Evolutionary conservation across 2,797 vertebrate species (phyloP), one percentile per base, ranked within the genome.

Genomic region (Phalloptychus januarius): DNA sequence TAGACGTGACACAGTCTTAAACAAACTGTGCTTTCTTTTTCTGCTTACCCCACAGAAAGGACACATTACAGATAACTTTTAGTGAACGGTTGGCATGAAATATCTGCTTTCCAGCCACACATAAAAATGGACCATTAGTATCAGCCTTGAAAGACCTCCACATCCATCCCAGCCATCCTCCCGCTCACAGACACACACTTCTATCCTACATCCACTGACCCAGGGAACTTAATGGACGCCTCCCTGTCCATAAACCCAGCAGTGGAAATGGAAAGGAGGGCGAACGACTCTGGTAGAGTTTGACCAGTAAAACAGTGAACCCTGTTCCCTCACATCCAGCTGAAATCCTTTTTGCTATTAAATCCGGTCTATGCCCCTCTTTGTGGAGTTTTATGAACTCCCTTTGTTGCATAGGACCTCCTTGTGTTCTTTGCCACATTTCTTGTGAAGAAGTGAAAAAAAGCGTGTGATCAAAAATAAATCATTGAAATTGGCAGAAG

Each of bases 191-290:
- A 77, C 63, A 65, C 75, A 79, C 79, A 72, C 72, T 46, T 80
- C 74, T 50, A 80, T 78, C 79, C 81, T 46, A 72, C 7, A 6
- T 82, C 72, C 54, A 65, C 48, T 90, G 86, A 89, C 79, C 90
- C 83, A 77, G 83, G 89, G 82, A 85, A 86, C 88, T 91, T 93
- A 89, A 93, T 87, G 84, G 84, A 90, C 84, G 86, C 72, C 82
- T 77, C 77, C 85, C 82, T 78, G 79, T 90, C 83, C 87, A 92
- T 92, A 92, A 92, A 92, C 72, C 81, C 79, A 56, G 54, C 81
- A 83, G 85, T 89, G 87, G 88, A 85, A 87, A 79, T 42, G n/a
- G 58, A 71, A 83, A 74, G 44, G 81, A 87, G 61, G 70, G 46
- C 71, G 81, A 82, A 71, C 45, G 78, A 82, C 79, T 88, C 61